Evolutionary conservation across 2,113 vertebrate genomes (phyloP).

Genomic region (Psammodynastes pulverulentus): DNA sequence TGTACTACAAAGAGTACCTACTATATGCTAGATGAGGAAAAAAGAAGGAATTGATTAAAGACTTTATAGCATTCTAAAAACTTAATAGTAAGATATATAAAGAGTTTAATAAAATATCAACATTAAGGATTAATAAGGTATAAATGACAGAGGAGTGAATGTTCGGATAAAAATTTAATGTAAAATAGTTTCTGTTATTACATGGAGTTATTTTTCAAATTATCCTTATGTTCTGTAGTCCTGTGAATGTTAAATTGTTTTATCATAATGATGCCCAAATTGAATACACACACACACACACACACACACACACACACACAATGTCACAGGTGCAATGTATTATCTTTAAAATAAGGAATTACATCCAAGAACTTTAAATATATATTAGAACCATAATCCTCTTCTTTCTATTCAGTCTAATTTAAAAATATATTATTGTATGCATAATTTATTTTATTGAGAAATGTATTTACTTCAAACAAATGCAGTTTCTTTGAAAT

Average conservation of each 20-base stretch:
- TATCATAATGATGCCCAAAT: background rate
- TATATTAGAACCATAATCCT: background rate
- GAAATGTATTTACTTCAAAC: background rate
- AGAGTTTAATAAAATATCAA: constrained; percentile 10
- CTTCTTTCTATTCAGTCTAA: background rate
- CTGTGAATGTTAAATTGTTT: background rate
- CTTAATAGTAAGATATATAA: background rate
- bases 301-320: background rate
- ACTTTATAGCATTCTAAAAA: background rate
- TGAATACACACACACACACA: background rate
- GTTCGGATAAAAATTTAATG: background rate
- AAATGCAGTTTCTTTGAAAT: background rate
- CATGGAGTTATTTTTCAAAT: background rate
- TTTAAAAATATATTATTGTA: background rate
- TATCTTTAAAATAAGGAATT: background rate
- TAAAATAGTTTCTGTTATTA: background rate
- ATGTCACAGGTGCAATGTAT: too few species aligned
- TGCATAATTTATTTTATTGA: background rate
- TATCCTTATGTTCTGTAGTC: background rate
- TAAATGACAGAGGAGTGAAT: background rate
- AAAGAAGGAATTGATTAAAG: background rate
- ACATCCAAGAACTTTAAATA: background rate
- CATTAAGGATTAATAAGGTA: background rate
- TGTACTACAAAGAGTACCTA: background rate
- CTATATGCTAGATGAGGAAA: background rate